phyloP scores from a whole-genome alignment of 2,113 vertebrate species.

The Condylura cristata region DNA sequence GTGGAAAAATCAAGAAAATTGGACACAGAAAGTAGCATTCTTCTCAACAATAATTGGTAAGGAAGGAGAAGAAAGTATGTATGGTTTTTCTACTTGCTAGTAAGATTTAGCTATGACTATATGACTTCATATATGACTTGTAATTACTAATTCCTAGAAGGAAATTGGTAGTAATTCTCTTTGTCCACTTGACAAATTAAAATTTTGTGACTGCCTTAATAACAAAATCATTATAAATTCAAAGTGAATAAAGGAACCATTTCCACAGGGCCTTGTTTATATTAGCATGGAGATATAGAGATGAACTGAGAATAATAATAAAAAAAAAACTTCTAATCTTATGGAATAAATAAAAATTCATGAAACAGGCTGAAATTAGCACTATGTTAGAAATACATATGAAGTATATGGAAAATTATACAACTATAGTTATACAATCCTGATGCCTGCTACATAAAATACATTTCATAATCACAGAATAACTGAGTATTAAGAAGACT shows the following conservation, averaged over 20 bases:
- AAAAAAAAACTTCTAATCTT: background rate
- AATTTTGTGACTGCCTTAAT: background rate
- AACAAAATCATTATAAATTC: background rate
- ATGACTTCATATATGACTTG: background rate
- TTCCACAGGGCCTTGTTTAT: background rate
- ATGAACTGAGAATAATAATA: background rate
- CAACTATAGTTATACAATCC: background rate
- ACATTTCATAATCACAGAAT: background rate
- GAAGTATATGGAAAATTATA: background rate
- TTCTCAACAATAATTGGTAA: background rate
- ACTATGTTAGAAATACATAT: background rate
- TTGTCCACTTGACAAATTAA: background rate
- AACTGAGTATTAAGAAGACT: background rate
- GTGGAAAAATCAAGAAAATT: background rate
- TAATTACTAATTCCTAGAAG: background rate
- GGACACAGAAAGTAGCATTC: background rate
- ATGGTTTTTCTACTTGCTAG: background rate
- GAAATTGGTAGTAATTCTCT: background rate
- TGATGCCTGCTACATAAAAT: background rate
- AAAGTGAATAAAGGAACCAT: background rate
- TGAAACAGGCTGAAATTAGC: background rate
- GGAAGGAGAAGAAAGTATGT: background rate
- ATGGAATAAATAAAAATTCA: background rate
- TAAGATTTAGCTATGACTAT: background rate
- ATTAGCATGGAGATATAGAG: background rate